phyloP scores from a whole-genome alignment of 1,140 invertebrate genomes.

The Trichonephila inaurata region DNA sequence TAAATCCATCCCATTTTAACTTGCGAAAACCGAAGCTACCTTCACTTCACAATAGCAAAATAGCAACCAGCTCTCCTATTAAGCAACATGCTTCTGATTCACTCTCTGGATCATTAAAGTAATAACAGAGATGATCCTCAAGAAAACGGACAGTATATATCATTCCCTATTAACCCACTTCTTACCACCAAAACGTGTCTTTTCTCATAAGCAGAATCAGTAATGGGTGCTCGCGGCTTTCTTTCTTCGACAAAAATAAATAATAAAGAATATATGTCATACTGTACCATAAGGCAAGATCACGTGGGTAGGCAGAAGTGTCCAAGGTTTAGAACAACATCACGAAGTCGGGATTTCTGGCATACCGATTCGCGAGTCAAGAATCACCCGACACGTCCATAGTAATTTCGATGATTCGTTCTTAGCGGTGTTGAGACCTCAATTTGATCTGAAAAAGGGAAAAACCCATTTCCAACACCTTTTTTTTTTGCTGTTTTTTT shows the following conservation, averaged over 20 bases:
- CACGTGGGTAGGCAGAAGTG: neutral
- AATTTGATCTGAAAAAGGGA: slow-evolving; percentile 1
- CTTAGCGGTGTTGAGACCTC: neutral
- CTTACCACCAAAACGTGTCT: neutral
- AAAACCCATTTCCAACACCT: neutral
- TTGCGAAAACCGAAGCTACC: neutral
- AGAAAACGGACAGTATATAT: slow-evolving; percentile 26
- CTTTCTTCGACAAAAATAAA: neutral
- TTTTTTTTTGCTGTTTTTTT: neutral
- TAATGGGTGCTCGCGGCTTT: neutral
- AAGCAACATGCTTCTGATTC: neutral
- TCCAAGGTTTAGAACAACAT: neutral
- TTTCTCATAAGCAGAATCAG: neutral
- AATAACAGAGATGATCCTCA: neutral
- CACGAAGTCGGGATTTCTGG: neutral
- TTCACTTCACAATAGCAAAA: neutral
- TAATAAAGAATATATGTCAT: slow-evolving; percentile 1
- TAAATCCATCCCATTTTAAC: neutral
- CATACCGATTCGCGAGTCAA: neutral
- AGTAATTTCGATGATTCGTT: neutral
- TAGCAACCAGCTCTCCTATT: neutral
- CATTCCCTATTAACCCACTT: slow-evolving; percentile 22
- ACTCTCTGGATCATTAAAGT: neutral
- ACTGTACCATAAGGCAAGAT: neutral
- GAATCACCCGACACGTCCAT: neutral